A percentile compares a stretch with the other conserved stretches of the same genome.
These are phyloP conservation scores for Alsophila aescularia DNA, from an alignment of 2,888 invertebrate species.

Conservation along the genomic window DNA sequence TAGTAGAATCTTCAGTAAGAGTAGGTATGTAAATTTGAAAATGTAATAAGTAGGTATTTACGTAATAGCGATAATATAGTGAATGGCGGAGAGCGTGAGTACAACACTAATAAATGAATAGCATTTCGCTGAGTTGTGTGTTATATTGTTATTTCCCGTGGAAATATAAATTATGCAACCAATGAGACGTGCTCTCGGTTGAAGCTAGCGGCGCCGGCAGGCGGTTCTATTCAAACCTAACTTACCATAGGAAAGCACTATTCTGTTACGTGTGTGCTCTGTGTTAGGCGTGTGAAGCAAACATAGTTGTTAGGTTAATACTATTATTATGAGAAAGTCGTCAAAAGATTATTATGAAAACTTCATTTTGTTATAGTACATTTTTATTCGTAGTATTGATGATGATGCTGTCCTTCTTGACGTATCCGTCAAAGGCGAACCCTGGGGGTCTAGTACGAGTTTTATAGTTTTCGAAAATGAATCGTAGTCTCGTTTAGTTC, in stretches of 20 bases:
- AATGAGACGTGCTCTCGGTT: conserved; percentile 34
- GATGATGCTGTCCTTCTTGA: no score
- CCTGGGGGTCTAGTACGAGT: no score
- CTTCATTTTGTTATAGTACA: conserved; percentile 36
- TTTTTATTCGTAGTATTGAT: not conserved
- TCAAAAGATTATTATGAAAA: conserved; percentile 42
- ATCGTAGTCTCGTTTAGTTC: no score
- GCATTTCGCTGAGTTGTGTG: conserved; percentile 27
- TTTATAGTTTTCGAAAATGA: no score
- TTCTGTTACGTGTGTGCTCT: conserved; percentile 45
- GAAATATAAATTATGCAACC: conserved; percentile 49
- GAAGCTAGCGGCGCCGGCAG: conserved; percentile 12
- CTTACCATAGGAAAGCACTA: conserved; percentile 42
- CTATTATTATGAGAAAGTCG: conserved; percentile 57
- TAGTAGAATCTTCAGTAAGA: conserved; percentile 50
- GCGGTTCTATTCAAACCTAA: conserved; percentile 32
- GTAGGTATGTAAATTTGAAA: conserved; percentile 46
- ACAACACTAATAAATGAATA: conserved; percentile 39
- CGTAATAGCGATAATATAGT: conserved; percentile 46
- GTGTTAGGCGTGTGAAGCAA: conserved; percentile 41
- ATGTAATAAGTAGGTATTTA: conserved; percentile 51
- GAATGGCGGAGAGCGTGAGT: conserved; percentile 48
- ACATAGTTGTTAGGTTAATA: conserved; percentile 44
- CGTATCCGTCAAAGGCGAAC: no score
- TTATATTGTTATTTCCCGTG: conserved; percentile 42